Base-by-base conservation (phyloP, 2,888 invertebrate genomes). In the Drosophila melanosoma region DNA sequence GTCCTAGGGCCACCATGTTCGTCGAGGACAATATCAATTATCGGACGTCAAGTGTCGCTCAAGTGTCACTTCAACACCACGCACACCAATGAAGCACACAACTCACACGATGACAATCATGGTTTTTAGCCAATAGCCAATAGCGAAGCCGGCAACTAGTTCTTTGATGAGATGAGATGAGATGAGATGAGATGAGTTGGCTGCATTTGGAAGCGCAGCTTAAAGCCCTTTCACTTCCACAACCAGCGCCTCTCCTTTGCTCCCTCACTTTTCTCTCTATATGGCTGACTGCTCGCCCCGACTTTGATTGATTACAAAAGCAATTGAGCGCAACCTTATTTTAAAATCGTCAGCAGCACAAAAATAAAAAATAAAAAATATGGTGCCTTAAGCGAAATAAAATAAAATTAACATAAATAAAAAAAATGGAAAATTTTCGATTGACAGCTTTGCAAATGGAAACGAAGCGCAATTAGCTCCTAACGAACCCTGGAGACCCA, bases 1-100 rank as follows among this genome's bases (percentile, higher is more conserved):
- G 26, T 35, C 70, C 36, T 35, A 23, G 38, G 49, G 49, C 36
- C 29, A 57, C 52, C 35, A 57, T 52, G 32, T 26, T 6, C 33
- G 10, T 23, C 64, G 33, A 38, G 8, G 71, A 74, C 82, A 79
- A 82, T 85, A 89, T 85, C 84, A 85, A 85, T 85, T 85, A 85
- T 85, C 84, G 82, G 69, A 69, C 82, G 85, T 89, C 89, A 87
- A 89, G 80, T 85, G 84, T 85, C 84, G 82, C 84, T 89, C 84
- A 89, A 84, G 82, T 87, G 84, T 85, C 87, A 85, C 85, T 89
- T 89, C 89, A 82, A 69, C 81, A 87, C 84, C 81, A 76, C 87
- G 79, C 66, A 79, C 65, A 64, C 58, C 71, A 82, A 79, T 68
- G 63, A 36, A 72, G 72, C 68, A 61, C 58, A 52, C 51, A 70